Evolutionary conservation across 1,140 invertebrate species (phyloP).

Genomic region (Pseudomyrmex cubaensis): DNA sequence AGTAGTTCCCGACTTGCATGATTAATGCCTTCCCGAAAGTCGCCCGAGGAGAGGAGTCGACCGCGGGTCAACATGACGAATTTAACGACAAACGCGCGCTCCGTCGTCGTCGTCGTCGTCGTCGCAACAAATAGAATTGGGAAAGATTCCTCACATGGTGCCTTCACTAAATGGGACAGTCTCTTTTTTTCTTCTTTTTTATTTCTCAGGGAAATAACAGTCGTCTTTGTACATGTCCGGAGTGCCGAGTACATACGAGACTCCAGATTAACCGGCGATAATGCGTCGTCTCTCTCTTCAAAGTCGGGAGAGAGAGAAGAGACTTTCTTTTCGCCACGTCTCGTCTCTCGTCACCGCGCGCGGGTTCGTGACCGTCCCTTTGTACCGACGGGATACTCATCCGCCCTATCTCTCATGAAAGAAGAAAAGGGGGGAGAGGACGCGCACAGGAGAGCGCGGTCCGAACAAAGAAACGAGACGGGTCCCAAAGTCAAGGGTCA

Average conservation of each 20-base stretch:
- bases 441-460: slow-evolving; percentile 13
- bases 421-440: neutral
- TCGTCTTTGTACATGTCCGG: neutral
- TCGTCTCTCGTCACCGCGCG: too few species aligned
- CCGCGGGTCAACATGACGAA: slow-evolving; percentile 18
- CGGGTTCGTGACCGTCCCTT: slow-evolving; percentile 40
- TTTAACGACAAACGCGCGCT: neutral
- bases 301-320: neutral
- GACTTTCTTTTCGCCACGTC: slow-evolving; percentile 14
- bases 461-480: slow-evolving; percentile 71
- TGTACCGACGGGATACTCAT: slow-evolving; percentile 25
- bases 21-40: slow-evolving; percentile 49
- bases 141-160: neutral
- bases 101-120: neutral
- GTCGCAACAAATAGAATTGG: neutral
- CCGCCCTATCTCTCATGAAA: neutral
- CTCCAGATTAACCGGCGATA: slow-evolving; percentile 1
- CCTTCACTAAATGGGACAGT: slow-evolving; percentile 10
- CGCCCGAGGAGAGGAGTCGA: neutral
- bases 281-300: neutral
- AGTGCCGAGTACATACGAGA: neutral
- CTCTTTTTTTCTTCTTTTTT: neutral
- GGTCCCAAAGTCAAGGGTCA: slow-evolving; percentile 72
- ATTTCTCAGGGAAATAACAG: slow-evolving; percentile 14
- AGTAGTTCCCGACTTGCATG: slow-evolving; percentile 57